A percentile compares a stretch with the other conserved stretches of the same genome.
phyloP scores from a whole-genome alignment of 2,113 vertebrate genomes.

The Hippocampus mohnikei region DNA sequence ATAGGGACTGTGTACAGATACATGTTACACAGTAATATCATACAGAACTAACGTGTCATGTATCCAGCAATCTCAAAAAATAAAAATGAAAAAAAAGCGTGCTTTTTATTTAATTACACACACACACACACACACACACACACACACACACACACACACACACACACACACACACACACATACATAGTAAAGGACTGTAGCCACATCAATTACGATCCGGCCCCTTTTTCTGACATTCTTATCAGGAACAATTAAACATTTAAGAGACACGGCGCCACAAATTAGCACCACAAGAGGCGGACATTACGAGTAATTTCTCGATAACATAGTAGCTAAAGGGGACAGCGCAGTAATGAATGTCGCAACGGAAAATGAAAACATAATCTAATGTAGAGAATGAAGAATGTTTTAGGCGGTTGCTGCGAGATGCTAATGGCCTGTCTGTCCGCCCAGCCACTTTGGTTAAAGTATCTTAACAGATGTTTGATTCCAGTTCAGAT shows the following conservation, averaged over 20 bases:
- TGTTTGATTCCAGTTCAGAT: not conserved
- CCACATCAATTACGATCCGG: slow-evolving; percentile 16
- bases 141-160: no score
- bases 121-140: no score
- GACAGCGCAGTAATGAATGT: slow-evolving; percentile 53
- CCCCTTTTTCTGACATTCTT: slow-evolving; percentile 38
- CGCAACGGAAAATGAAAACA: slow-evolving; percentile 39
- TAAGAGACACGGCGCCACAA: slow-evolving; percentile 37
- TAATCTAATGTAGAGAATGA: slow-evolving; percentile 45
- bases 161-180: slow-evolving; percentile 2
- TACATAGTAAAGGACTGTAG: slow-evolving; percentile 11
- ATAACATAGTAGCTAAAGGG: slow-evolving; percentile 41
- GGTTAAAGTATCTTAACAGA: slow-evolving; percentile 6
- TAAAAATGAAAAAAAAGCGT: not conserved
- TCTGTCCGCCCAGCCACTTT: slow-evolving; percentile 5
- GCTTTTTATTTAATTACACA: not conserved
- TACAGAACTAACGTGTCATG: not conserved
- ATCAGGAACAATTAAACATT: slow-evolving; percentile 58
- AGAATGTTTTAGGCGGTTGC: slow-evolving; percentile 23
- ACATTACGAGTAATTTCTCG: slow-evolving; percentile 49
- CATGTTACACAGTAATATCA: not conserved
- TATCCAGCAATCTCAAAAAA: not conserved
- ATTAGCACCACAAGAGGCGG: slow-evolving; percentile 31
- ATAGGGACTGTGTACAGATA: not conserved
- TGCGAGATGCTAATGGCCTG: slow-evolving; percentile 4